These are phyloP conservation scores for Notospermus geniculatus DNA, from an alignment of 1,140 invertebrate genomes.

Conservation along the genomic window DNA sequence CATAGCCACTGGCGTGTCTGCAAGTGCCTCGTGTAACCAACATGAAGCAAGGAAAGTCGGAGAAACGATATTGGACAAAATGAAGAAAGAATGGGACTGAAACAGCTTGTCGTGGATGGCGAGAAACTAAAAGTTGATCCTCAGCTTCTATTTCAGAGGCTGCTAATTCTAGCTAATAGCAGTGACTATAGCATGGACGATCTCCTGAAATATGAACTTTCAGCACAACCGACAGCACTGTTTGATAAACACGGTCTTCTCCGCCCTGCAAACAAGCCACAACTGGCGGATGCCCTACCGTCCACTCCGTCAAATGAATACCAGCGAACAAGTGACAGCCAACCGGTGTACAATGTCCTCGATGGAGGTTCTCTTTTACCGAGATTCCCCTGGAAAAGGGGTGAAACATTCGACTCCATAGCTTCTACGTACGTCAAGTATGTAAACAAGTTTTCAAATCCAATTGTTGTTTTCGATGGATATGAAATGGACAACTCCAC, in stretches of 20 bases:
- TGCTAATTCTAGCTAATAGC: conserved; percentile 14
- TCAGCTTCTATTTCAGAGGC: conserved; percentile 27
- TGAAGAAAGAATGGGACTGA: conserved; percentile 17
- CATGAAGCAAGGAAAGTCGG: conserved; percentile 20
- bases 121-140: conserved; percentile 21
- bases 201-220: conserved; percentile 23
- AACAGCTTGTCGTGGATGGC: conserved; percentile 9
- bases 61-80: conserved; percentile 17
- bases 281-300: conserved; percentile 26
- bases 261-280: conserved; percentile 18
- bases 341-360: conserved; percentile 17
- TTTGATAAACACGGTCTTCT: conserved; percentile 26
- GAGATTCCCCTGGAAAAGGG: conserved; percentile 9
- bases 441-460: background rate
- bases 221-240: conserved; percentile 17
- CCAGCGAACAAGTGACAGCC: background rate
- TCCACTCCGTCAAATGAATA: background rate
- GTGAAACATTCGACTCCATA: conserved; percentile 11
- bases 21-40: conserved; percentile 11
- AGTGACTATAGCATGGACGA: conserved; percentile 4
- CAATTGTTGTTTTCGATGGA: conserved; percentile 11
- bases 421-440: conserved; percentile 9
- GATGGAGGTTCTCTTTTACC: conserved; percentile 26
- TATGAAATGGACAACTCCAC: background rate
- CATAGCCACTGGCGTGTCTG: conserved; percentile 20